Evolutionary conservation across 1,140 invertebrate species (phyloP).

Genomic region (Scaptomyza pallida): DNA sequence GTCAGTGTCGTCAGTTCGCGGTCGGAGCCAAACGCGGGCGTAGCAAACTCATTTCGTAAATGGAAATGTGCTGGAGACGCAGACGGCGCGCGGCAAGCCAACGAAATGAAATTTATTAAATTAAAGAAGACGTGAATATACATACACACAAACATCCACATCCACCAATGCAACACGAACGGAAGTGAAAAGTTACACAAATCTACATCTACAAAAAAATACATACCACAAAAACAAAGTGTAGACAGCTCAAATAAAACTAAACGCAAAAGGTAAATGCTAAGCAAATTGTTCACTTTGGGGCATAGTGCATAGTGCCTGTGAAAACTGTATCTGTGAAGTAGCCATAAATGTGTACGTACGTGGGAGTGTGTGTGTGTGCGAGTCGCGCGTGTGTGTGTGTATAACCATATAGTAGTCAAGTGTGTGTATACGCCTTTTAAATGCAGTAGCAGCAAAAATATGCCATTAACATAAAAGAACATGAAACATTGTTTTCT

Average conservation of each 20-base stretch:
- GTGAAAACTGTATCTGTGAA: conserved; percentile 74
- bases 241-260: conserved; percentile 49
- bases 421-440: conserved; percentile 59
- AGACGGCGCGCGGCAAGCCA: conserved; percentile 41
- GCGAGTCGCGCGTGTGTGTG: too few relatives aligned
- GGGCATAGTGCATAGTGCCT: conserved; percentile 19
- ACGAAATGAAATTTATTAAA: conserved; percentile 79
- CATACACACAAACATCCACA: conserved; percentile 13
- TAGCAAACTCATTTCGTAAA: conserved; percentile 56
- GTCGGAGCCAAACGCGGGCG: conserved; percentile 43
- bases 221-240: conserved; percentile 15
- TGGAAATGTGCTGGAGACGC: conserved; percentile 62
- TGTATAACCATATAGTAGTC: conserved; percentile 12
- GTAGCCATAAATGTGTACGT: conserved; percentile 23
- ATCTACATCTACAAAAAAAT: not conserved
- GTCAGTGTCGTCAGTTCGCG: conserved; percentile 36
- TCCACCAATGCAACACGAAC: conserved; percentile 29
- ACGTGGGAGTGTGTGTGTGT: conserved; percentile 18
- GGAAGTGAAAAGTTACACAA: conserved; percentile 64
- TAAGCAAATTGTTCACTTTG: conserved; percentile 54
- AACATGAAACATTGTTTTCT: conserved; percentile 18
- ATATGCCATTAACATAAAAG: conserved; percentile 52
- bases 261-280: conserved; percentile 68
- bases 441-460: conserved; percentile 58
- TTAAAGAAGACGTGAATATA: conserved; percentile 68